Evolutionary conservation across 1,140 invertebrate genomes (phyloP), one percentile per base, ranked within the genome.

Genomic region (Frieseomelitta varia): DNA sequence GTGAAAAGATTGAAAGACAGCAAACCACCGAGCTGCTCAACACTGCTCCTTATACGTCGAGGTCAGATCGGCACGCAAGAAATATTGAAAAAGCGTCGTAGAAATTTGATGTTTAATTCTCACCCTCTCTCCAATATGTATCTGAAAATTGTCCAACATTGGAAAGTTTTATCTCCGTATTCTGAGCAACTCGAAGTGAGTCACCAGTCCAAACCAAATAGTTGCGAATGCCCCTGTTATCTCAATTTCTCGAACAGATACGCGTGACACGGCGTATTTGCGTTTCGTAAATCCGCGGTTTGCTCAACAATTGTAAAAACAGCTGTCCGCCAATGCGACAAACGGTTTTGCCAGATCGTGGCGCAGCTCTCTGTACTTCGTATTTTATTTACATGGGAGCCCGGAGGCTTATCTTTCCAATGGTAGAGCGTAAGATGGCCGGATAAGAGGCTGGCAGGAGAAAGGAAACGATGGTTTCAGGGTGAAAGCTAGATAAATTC

Each of bases 401-500:
- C 3, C 15, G 34, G 17, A 56, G 11, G 47, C 77, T 47, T 88
- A 84, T 84, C 77, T 87, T 77, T 83, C 84, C 74, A 34, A 69
- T 74, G 61, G 27, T n/a, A 85, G 30, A 30, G 86, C 73, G 68
- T 67, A 56, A 74, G 87, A 65, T 87, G 55, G 67, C 1, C 47
- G 81, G 67, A 65, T 87, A 88, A 88, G 61, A 79, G 69, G 80
- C 81, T 71, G 65, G 24, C 39, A 24, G 24, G 85, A 87, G 81
- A 88, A 88, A 84, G 81, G 68, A 73, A 81, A 76, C 75, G 63
- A 39, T 61, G 56, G 63, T 51, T 39, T 17, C 53, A 55, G 56
- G 55, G 85, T 77, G 87, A 88, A 88, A 88, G 87, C 77, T 86
- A 63, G 56, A 61, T 51, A 56, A 77, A 79, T 84, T 71, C 51